Evolutionary conservation across 2,888 invertebrate species (phyloP).

Genomic region (Eumerus sabulonum): DNA sequence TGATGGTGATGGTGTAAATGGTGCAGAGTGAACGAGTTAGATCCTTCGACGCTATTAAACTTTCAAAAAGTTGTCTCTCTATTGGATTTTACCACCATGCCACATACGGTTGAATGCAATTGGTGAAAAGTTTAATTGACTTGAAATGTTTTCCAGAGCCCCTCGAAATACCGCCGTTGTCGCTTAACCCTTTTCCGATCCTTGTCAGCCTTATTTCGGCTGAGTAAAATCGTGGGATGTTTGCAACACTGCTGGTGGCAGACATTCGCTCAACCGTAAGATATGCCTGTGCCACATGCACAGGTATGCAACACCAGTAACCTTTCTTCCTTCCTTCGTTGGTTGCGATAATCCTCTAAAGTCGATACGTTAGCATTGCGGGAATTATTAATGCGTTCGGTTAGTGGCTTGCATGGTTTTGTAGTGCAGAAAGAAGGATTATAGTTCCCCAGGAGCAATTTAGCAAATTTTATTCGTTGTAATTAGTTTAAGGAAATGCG

Average conservation of each 20-base stretch:
- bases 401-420: neutral
- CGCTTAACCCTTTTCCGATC: neutral
- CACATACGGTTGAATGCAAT: constrained; percentile 51
- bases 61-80: constrained; percentile 66
- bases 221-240: too few species aligned
- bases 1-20: constrained; percentile 19
- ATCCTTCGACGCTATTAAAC: constrained; percentile 63
- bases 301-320: constrained; percentile 45
- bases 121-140: constrained; percentile 69
- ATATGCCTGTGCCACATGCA: constrained; percentile 62
- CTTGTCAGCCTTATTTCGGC: too few species aligned
- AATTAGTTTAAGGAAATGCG: constrained; percentile 66
- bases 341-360: constrained; percentile 32
- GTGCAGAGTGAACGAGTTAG: constrained; percentile 24
- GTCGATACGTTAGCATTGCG: constrained; percentile 54
- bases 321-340: constrained; percentile 20
- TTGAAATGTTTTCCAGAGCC: constrained; percentile 61
- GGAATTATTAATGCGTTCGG: constrained; percentile 57
- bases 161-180: constrained; percentile 10
- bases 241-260: constrained; percentile 1
- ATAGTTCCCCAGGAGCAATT: constrained; percentile 61
- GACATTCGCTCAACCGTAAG: constrained; percentile 49
- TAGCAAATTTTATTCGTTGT: constrained; percentile 59
- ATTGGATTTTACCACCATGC: constrained; percentile 56
- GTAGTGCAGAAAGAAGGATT: constrained; percentile 10